Percentiles rank a stretch among this genome's conserved stretches.
These are phyloP conservation scores for Gavia stellata DNA, from an alignment of 2,113 vertebrate genomes.

Conservation along the genomic window DNA sequence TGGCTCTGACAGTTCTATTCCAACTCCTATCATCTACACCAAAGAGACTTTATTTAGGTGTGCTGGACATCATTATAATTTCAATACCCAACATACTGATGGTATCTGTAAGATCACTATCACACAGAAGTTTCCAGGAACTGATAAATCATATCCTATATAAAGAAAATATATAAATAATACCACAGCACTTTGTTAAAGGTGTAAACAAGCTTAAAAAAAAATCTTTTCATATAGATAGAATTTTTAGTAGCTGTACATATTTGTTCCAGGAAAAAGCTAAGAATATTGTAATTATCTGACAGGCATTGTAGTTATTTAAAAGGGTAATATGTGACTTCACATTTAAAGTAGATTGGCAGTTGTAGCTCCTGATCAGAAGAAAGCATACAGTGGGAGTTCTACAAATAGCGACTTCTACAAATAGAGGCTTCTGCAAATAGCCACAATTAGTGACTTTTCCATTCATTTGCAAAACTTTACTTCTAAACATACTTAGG, in stretches of 20 bases:
- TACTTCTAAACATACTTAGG: background rate
- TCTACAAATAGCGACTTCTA: background rate
- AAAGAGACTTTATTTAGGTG: conserved; percentile 45
- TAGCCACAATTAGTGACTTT: background rate
- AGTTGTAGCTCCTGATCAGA: background rate
- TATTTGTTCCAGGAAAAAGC: background rate
- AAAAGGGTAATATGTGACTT: background rate
- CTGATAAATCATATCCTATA: background rate
- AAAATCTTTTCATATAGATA: background rate
- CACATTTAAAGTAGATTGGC: background rate
- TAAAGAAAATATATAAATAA: conserved; percentile 7
- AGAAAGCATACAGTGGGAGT: background rate
- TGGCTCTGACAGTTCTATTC: conserved; percentile 30
- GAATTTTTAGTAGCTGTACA: background rate
- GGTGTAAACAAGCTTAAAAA: background rate
- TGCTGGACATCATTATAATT: conserved; percentile 38
- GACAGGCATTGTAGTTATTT: background rate
- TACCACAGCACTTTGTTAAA: background rate
- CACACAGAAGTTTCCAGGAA: background rate
- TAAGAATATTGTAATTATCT: background rate
- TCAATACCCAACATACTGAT: background rate
- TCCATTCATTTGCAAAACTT: background rate
- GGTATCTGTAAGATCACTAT: background rate
- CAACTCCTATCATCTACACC: conserved; percentile 19
- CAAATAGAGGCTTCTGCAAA: background rate